Percentiles rank a stretch among this genome's conserved stretches.
Conservation (phyloP, 2,113 vertebrate genomes). For the Leuciscus idus region DNA sequence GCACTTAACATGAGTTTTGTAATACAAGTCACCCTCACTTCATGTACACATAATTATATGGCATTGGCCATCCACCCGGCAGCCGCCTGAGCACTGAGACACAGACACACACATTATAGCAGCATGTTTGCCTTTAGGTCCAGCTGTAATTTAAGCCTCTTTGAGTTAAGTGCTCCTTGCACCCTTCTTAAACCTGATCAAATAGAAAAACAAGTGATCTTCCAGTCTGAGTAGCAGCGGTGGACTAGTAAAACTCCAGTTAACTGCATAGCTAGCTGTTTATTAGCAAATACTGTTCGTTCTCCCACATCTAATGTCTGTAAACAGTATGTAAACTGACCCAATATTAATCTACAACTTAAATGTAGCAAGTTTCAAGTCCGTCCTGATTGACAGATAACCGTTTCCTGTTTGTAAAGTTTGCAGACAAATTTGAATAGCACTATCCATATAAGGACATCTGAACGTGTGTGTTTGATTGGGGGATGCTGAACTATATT, state of each 20-base stretch:
- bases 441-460: not conserved
- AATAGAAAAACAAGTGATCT: constrained; percentile 25
- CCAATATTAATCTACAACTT: not conserved
- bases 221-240: not conserved
- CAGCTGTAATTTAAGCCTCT: constrained; percentile 33
- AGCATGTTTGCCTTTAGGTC: constrained; percentile 34
- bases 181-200: constrained; percentile 27
- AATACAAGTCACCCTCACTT: constrained; percentile 19
- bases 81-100: not conserved
- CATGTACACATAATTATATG: constrained; percentile 19
- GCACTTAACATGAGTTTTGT: constrained; percentile 19
- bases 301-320: not conserved
- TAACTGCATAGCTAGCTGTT: constrained; percentile 13
- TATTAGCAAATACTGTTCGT: constrained; percentile 20
- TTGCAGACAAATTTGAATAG: not conserved
- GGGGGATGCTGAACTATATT: not conserved
- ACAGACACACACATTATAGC: constrained; percentile 4
- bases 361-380: not conserved
- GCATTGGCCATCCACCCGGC: not conserved
- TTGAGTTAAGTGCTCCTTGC: constrained; percentile 33
- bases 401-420: not conserved
- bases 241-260: constrained; percentile 26
- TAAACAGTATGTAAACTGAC: not conserved
- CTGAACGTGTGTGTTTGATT: not conserved
- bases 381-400: constrained; percentile 8